Base-by-base conservation (phyloP, 2,888 invertebrate species). In the Nephrotoma appendiculata region DNA sequence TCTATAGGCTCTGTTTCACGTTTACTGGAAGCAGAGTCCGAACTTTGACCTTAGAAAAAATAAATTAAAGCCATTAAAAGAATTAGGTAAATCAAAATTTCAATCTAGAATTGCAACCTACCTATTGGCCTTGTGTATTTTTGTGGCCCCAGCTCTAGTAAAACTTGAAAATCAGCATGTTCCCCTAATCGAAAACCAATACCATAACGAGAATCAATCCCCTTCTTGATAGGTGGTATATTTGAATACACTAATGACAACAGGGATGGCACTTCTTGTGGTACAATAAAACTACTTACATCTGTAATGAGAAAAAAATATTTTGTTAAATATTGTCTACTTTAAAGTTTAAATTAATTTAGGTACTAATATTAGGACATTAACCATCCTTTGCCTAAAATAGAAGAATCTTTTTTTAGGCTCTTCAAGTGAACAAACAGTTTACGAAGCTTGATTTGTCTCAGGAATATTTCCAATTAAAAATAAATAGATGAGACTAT, bases 141-240 rank as follows among this genome's bases (percentile, higher is more conserved):
- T 90, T 96, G 96, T 0, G 96, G 96, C 0, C 96, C 96, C 42
- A 96, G 90, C 90, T 96, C 96, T 1, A 95, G 90, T 88, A 96
- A 89, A 1, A 96, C 93, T 90, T 96, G 96, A 89, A 96, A 95
- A 91, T 96, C 96, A 0, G 96, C 96, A 90, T 96, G 95, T 89
- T 96, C 94, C 0, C 96, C 96, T 83, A 96, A 92, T 1, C 96
- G 94, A 89, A 96, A 96, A 0, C 96, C 96, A 89, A 96, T 94
- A 0, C 96, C 96, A 11, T 96, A 90, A 41, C 96, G 93, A 0
- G 96, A 96, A 90, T 96, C 96, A 5, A 96, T 96, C 52, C 96
- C 97, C 94, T 96, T 97, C 89, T 96, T 96, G 9, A 97, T 94
- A 0, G 96, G 96, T 5, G 97, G 96, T 88, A 97, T 96, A 89